These are phyloP conservation scores for Ammospiza caudacuta DNA, from an alignment of 2,113 vertebrate genomes.

Conservation along the genomic window DNA sequence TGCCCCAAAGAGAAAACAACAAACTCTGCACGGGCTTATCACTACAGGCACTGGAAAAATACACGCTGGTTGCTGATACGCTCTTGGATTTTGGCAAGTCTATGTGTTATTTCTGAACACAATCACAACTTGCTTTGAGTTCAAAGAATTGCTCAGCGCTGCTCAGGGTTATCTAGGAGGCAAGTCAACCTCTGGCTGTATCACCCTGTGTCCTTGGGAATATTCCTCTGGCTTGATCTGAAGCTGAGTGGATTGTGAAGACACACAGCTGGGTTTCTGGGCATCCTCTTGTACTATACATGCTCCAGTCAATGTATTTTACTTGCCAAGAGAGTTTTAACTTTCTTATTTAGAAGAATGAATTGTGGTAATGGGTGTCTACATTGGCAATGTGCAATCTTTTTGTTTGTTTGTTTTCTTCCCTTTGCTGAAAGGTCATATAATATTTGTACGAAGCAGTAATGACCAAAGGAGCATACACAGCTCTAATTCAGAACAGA, in stretches of 20 bases:
- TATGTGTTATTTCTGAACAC: constrained; percentile 32
- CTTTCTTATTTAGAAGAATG: constrained; percentile 39
- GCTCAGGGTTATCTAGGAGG: constrained; percentile 47
- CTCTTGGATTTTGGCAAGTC: constrained; percentile 23
- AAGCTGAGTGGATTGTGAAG: constrained; percentile 22
- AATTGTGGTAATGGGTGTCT: neutral
- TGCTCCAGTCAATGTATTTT: neutral
- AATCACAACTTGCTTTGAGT: constrained; percentile 14
- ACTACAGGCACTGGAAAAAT: constrained; percentile 40
- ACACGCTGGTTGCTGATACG: neutral
- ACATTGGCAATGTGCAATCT: neutral
- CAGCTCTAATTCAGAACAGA: constrained; percentile 32
- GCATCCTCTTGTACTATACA: neutral
- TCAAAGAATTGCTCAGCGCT: constrained; percentile 26
- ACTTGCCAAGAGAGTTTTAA: neutral
- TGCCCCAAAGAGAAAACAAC: constrained; percentile 11
- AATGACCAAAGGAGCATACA: neutral
- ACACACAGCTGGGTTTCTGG: constrained; percentile 35
- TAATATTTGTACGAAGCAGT: constrained; percentile 48
- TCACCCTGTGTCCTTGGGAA: constrained; percentile 35
- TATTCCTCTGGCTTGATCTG: constrained; percentile 19
- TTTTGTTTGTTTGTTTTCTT: neutral
- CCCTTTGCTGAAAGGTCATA: constrained; percentile 45
- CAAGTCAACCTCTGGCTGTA: constrained; percentile 11
- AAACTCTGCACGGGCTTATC: neutral